Base-by-base conservation (phyloP, 2,797 vertebrate genomes). In the Echiichthys vipera region DNA sequence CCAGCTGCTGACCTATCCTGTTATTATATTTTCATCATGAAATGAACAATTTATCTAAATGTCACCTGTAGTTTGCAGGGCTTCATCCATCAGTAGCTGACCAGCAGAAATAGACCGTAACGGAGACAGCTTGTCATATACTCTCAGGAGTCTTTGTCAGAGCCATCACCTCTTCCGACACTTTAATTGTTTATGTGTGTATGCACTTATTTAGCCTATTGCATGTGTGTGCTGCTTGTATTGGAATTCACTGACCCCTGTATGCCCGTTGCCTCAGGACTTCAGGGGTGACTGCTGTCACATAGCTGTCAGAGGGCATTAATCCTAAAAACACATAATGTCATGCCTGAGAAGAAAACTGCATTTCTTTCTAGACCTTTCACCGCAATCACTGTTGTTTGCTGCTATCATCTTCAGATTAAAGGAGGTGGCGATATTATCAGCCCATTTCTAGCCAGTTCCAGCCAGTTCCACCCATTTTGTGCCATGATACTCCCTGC, bases 261-360 rank as follows among this genome's bases (percentile, higher is more conserved):
- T 84, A 77, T 74, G 71, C 37, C 47, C 56, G 47, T 25, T 25
- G 71, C 84, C 73, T 73, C 55, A 51, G 55, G 65, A 83, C 67
- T 76, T 45, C 36, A 47, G 62, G 69, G 74, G 39, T 67, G 81
- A 84, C 74, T 77, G 83, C 88, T 91, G 91, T 93, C 91, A 88
- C 71, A 89, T 74, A 65, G 74, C 88, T 93, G 89, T 93, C 92
- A 89, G 65, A 85, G 54, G 43, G 55, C 59, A 88, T 93, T 85
- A 88, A 58, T 61, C 45, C 51, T 43, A 55, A 67, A 81, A 73
- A 80, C 30, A 15, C 70, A 70, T 43, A 62, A 32, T 27, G 34
- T 80, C 59, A 86, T 43, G 76, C 46, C 78, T 55, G 37, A 64
- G 65, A 77, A 58, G 56, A 74, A 66, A 78, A 68, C 50, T 57